A percentile compares a stretch with the other conserved stretches of the same genome.
phyloP scores from a whole-genome alignment of 2,797 vertebrate species.

The Trachops cirrhosus region DNA sequence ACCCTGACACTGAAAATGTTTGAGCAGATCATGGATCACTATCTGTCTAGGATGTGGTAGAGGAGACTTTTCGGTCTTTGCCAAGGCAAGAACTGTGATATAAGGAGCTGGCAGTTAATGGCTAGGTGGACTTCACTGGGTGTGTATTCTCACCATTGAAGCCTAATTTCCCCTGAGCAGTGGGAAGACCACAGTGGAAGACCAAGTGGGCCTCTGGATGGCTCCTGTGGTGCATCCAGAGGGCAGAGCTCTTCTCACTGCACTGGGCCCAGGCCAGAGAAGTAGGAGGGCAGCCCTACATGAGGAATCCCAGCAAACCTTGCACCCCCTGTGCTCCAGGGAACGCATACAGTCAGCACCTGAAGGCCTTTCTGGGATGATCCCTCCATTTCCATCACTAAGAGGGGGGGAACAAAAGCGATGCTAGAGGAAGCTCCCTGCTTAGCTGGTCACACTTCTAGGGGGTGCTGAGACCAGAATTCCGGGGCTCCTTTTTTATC shows the following conservation, averaged over 20 bases:
- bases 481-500: background rate
- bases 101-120: background rate
- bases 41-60: background rate
- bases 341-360: background rate
- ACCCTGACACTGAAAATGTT: background rate
- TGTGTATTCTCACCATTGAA: background rate
- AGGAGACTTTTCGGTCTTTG: background rate
- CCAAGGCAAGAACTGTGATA: background rate
- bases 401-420: background rate
- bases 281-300: background rate
- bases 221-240: background rate
- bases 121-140: background rate
- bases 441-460: background rate
- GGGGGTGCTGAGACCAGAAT: background rate
- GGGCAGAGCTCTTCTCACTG: background rate
- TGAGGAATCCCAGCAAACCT: background rate
- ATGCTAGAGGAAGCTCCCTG: background rate
- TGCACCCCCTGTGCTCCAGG: background rate
- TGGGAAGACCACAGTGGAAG: background rate
- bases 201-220: background rate
- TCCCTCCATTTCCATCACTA: background rate
- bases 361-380: background rate
- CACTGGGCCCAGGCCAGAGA: background rate
- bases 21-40: background rate
- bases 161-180: background rate